Evolutionary conservation across 2,113 vertebrate genomes (phyloP).

Genomic region (Dasyurus viverrinus): DNA sequence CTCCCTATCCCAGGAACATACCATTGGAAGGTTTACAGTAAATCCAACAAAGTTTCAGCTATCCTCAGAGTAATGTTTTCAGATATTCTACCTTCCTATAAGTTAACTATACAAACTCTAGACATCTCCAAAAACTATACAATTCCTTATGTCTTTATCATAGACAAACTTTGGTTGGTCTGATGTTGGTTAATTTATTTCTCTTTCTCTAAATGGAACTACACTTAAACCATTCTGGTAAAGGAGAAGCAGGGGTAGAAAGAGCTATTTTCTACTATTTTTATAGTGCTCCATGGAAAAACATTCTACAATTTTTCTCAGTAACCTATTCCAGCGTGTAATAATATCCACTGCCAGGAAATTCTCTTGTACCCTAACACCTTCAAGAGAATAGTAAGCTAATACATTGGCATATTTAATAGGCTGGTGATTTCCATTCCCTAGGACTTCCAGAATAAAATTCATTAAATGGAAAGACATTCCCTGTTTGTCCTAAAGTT

Average conservation of each 20-base stretch:
- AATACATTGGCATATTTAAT: not conserved
- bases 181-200: slow-evolving; percentile 10
- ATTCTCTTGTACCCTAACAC: slow-evolving; percentile 1
- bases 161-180: slow-evolving; percentile 16
- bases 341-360: not conserved
- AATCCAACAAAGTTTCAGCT: not conserved
- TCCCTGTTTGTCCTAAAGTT: not conserved
- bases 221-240: not conserved
- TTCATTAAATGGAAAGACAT: not conserved
- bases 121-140: not conserved
- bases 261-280: not conserved
- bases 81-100: not conserved
- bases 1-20: not conserved
- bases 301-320: not conserved
- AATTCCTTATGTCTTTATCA: not conserved
- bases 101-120: not conserved
- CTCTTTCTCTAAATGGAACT: not conserved
- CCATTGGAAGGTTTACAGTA: not conserved
- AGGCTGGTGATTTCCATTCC: not conserved
- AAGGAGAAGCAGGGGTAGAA: not conserved
- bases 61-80: not conserved
- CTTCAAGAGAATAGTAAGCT: not conserved
- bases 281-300: slow-evolving; percentile 5
- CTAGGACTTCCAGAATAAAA: not conserved
- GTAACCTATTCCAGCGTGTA: not conserved